phyloP scores from a whole-genome alignment of 2,888 invertebrate genomes.

The Resseliella maxima region DNA sequence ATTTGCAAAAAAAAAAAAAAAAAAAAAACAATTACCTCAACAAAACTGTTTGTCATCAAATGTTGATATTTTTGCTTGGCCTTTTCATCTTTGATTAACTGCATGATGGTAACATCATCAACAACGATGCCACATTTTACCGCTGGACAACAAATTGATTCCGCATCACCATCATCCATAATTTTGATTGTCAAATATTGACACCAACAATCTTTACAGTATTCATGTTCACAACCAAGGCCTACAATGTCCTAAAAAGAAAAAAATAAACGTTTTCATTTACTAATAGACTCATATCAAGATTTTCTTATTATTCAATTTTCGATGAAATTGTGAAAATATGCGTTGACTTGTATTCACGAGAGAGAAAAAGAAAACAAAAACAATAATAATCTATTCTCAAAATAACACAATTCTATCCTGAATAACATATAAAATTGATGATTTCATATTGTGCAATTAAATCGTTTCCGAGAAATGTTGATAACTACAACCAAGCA shows the following conservation, averaged over 20 bases:
- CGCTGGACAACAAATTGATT: slow-evolving; percentile 96
- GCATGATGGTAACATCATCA: slow-evolving; percentile 97
- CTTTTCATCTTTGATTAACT: slow-evolving; percentile 85
- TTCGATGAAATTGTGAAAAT: too few species aligned
- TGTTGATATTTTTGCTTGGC: slow-evolving; percentile 95
- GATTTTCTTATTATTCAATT: too few species aligned
- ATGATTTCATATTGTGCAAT: too few species aligned
- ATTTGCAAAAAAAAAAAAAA: slow-evolving; percentile 10
- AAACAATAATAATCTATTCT: too few species aligned
- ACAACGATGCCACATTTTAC: slow-evolving; percentile 97
- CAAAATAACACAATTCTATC: too few species aligned
- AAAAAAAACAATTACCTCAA: slow-evolving; percentile 77
- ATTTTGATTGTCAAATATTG: slow-evolving; percentile 98
- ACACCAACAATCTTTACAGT: slow-evolving; percentile 93
- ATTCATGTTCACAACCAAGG: slow-evolving; percentile 95
- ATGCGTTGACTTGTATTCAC: too few species aligned
- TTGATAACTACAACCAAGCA: too few species aligned
- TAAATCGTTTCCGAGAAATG: too few species aligned
- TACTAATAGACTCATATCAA: too few species aligned
- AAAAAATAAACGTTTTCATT: too few species aligned
- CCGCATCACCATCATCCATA: slow-evolving; percentile 95
- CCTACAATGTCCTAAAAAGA: slow-evolving; percentile 69
- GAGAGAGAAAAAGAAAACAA: too few species aligned
- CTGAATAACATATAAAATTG: too few species aligned
- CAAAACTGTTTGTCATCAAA: slow-evolving; percentile 97